Percentiles rank a stretch among this genome's conserved stretches.
phyloP scores from a whole-genome alignment of 1,140 invertebrate species.

The Anagrus nilaparvatae region DNA sequence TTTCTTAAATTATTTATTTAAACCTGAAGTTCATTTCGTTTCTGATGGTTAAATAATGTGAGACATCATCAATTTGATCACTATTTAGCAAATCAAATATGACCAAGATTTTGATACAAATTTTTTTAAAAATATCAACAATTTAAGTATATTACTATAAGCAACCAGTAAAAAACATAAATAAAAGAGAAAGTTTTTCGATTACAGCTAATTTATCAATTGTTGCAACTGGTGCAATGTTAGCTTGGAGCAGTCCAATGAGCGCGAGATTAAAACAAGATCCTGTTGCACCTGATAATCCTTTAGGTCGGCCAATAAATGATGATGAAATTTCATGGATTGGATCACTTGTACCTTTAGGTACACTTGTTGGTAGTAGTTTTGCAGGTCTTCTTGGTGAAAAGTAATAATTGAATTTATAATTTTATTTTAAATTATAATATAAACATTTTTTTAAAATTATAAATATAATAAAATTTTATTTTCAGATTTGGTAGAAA shows the following conservation, averaged over 20 bases:
- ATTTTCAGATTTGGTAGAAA: constrained; percentile 55
- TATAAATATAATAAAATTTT: not conserved
- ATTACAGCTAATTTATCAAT: constrained; percentile 54
- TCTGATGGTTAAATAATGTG: too few relatives aligned
- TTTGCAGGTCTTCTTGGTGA: constrained; percentile 11
- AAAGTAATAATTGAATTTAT: constrained; percentile 4
- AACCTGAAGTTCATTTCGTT: too few relatives aligned
- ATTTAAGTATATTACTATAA: too few relatives aligned
- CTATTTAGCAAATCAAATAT: too few relatives aligned
- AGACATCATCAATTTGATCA: too few relatives aligned
- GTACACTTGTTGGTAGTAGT: constrained; percentile 54
- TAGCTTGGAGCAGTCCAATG: constrained; percentile 65
- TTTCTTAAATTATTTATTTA: too few relatives aligned
- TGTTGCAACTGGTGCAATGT: constrained; percentile 47
- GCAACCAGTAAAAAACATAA: too few relatives aligned
- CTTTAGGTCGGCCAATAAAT: constrained; percentile 36
- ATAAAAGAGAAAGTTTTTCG: too few relatives aligned
- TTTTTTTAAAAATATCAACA: too few relatives aligned
- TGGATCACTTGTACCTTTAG: constrained; percentile 63
- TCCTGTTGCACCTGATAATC: constrained; percentile 34
- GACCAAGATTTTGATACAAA: too few relatives aligned
- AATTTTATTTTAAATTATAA: too few relatives aligned
- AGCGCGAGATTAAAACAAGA: constrained; percentile 44
- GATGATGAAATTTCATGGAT: constrained; percentile 59
- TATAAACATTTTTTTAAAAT: not conserved